Percentiles rank a stretch among this genome's conserved stretches.
Conservation (phyloP, 2,113 vertebrate genomes). For the Bettongia penicillata region DNA sequence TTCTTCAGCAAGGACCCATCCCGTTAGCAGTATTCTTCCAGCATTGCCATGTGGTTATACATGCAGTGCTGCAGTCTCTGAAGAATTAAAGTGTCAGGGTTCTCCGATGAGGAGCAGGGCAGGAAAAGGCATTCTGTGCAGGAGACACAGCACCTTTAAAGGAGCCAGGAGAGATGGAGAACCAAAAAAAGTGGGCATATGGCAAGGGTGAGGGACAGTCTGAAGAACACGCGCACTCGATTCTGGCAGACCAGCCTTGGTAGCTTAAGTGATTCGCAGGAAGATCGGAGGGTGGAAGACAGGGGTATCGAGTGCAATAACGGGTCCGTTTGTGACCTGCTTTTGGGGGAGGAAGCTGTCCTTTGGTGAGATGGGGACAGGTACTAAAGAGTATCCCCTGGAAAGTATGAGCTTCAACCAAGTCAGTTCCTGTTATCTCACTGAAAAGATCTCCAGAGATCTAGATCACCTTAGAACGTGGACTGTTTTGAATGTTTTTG, state of each 20-base stretch:
- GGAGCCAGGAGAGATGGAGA: not conserved
- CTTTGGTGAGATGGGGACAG: not conserved
- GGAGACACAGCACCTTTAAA: not conserved
- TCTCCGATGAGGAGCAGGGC: not conserved
- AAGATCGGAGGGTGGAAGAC: not conserved
- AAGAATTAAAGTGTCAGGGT: not conserved
- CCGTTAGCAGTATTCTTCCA: not conserved
- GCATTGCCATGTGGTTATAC: not conserved
- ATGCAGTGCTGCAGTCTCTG: not conserved
- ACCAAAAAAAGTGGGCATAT: not conserved
- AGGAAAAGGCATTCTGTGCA: not conserved
- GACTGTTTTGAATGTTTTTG: not conserved
- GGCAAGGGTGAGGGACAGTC: not conserved
- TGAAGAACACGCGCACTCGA: not conserved
- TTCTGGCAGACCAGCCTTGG: not conserved
- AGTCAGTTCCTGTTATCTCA: not conserved
- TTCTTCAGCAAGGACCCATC: not conserved
- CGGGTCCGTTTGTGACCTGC: not conserved
- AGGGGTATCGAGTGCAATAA: too few species aligned
- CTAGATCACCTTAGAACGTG: not conserved
- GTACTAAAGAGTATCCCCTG: too few species aligned
- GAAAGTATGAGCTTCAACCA: not conserved
- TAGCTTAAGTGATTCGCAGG: not conserved
- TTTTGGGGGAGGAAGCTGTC: not conserved
- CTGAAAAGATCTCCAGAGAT: not conserved